These are phyloP conservation scores for Oegoconia quadripuncta DNA, from an alignment of 2,888 invertebrate species.

Conservation along the genomic window DNA sequence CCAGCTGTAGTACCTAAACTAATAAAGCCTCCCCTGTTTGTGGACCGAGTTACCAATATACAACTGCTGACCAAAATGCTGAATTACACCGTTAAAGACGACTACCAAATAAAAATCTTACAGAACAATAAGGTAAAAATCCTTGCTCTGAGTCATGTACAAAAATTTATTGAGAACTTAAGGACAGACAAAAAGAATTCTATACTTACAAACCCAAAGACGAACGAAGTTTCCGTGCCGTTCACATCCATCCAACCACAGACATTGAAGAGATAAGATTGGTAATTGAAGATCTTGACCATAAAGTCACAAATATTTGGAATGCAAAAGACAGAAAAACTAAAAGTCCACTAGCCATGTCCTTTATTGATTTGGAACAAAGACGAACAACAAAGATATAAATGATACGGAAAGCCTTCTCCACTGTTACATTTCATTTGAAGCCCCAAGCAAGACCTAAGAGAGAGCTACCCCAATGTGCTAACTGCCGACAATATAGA, in stretches of 20 bases:
- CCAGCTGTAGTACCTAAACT: too few species aligned
- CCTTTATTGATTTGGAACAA: slow-evolving; percentile 12
- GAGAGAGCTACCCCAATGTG: slow-evolving; percentile 20
- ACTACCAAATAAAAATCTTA: slow-evolving; percentile 16
- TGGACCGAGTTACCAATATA: slow-evolving; percentile 18
- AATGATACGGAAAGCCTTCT: slow-evolving; percentile 20
- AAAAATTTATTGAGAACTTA: slow-evolving; percentile 12
- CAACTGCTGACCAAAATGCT: slow-evolving; percentile 15
- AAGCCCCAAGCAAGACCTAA: slow-evolving; percentile 22
- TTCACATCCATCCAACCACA: slow-evolving; percentile 17
- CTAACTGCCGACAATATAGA: slow-evolving; percentile 25
- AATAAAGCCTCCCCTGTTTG: slow-evolving; percentile 4
- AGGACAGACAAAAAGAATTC: slow-evolving; percentile 13
- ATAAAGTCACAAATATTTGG: slow-evolving; percentile 17
- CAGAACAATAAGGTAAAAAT: slow-evolving; percentile 15
- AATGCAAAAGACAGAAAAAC: slow-evolving; percentile 15
- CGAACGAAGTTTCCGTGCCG: slow-evolving; percentile 14
- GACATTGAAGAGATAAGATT: slow-evolving; percentile 15
- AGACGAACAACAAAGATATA: slow-evolving; percentile 13
- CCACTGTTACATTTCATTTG: too few species aligned
- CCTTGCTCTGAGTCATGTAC: slow-evolving; percentile 11
- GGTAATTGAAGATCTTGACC: slow-evolving; percentile 12
- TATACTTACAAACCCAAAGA: slow-evolving; percentile 16
- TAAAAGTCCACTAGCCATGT: slow-evolving; percentile 16
- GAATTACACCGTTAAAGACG: slow-evolving; percentile 6